Evolutionary conservation across 2,888 invertebrate species (phyloP).

Genomic region (Cataglyphis rosenhaueri): DNA sequence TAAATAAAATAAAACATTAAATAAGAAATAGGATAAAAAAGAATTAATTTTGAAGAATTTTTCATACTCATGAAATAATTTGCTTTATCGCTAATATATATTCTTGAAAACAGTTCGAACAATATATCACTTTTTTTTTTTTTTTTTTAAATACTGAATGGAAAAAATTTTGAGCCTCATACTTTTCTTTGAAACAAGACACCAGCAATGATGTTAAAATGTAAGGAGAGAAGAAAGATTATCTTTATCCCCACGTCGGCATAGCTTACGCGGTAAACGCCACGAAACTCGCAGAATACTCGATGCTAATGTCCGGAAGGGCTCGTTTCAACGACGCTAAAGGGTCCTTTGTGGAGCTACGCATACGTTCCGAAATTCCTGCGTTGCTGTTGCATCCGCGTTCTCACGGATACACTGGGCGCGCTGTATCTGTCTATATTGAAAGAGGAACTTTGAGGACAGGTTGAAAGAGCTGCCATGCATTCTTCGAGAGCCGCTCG

Average conservation of each 20-base stretch:
- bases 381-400: slow-evolving; percentile 16
- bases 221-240: slow-evolving; percentile 1
- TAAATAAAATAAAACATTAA: background rate
- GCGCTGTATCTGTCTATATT: slow-evolving; percentile 42
- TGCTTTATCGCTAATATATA: background rate
- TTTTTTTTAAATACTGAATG: background rate
- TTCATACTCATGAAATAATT: background rate
- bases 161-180: background rate
- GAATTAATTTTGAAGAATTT: background rate
- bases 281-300: slow-evolving; percentile 41
- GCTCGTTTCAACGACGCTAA: slow-evolving; percentile 51
- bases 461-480: slow-evolving; percentile 50
- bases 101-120: background rate
- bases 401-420: slow-evolving; percentile 36
- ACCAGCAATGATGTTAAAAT: background rate
- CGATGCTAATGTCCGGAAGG: slow-evolving; percentile 57
- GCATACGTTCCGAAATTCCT: slow-evolving; percentile 49
- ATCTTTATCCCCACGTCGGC: background rate
- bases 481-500: slow-evolving; percentile 50
- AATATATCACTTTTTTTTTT: background rate
- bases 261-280: slow-evolving; percentile 33
- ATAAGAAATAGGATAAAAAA: background rate
- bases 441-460: slow-evolving; percentile 55
- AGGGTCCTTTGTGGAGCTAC: slow-evolving; percentile 45
- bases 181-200: background rate